These are phyloP conservation scores for Microctonus aethiopoides DNA, from an alignment of 2,888 invertebrate genomes.

Conservation along the genomic window DNA sequence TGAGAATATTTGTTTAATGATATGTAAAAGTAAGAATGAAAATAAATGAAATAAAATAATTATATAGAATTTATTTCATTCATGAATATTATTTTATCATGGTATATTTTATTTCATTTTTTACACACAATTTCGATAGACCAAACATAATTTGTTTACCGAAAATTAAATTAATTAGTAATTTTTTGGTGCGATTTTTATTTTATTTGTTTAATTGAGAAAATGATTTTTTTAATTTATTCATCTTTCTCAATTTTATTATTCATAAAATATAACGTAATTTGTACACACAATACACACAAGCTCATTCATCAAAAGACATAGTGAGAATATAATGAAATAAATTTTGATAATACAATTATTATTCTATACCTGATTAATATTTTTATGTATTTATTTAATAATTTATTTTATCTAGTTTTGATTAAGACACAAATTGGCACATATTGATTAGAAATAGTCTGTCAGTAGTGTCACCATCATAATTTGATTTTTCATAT, in stretches of 20 bases:
- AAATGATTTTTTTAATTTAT: neutral
- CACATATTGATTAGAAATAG: conserved; percentile 18
- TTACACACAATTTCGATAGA: no score
- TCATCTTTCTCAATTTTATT: no score
- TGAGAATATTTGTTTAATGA: no score
- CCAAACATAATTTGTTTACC: no score
- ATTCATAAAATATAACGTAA: neutral
- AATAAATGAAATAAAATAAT: no score
- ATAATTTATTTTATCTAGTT: neutral
- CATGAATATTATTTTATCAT: no score
- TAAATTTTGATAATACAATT: neutral
- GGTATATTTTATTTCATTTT: no score
- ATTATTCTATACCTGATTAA: neutral
- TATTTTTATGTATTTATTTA: neutral
- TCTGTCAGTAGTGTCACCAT: neutral
- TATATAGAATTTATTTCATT: no score
- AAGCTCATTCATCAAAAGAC: neutral
- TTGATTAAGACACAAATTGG: conserved; percentile 20
- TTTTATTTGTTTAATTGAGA: neutral
- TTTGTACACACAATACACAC: neutral
- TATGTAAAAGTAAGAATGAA: no score
- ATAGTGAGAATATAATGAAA: neutral
- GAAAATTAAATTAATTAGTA: no score
- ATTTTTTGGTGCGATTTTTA: no score
- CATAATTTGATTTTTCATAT: neutral